Percentiles rank a stretch among this genome's conserved stretches.
Evolutionary conservation across 2,797 vertebrate genomes (phyloP).

Genomic region (Calcarius lapponicus): DNA sequence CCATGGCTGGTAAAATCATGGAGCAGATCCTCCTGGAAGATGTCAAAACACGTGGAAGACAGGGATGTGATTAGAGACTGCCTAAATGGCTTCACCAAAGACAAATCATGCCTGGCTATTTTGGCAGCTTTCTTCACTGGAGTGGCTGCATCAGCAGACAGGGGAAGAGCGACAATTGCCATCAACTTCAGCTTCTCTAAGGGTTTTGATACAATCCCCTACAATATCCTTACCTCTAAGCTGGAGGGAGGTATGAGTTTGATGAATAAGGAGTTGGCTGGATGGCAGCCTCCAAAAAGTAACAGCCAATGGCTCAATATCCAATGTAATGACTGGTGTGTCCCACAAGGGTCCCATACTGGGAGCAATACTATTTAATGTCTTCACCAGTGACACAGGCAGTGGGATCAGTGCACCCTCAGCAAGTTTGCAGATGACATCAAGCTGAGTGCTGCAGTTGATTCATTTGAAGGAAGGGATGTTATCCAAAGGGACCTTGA

Average conservation of each 20-base stretch:
- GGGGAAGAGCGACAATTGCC: not conserved
- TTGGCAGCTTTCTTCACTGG: not conserved
- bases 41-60: not conserved
- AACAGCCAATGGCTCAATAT: not conserved
- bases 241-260: not conserved
- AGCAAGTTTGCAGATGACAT: not conserved
- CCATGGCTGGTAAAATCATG: not conserved
- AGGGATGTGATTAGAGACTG: not conserved
- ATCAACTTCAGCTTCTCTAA: not conserved
- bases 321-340: accelerated
- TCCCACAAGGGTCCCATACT: not conserved
- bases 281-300: not conserved
- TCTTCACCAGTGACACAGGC: not conserved
- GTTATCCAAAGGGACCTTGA: not conserved
- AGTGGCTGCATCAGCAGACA: not conserved
- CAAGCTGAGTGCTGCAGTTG: not conserved
- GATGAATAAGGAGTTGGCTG: not conserved
- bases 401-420: not conserved
- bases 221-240: not conserved
- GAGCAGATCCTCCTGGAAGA: not conserved
- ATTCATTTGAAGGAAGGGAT: not conserved
- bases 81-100: not conserved
- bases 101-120: not conserved
- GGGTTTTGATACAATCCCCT: not conserved
- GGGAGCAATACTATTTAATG: not conserved